Percentiles rank a stretch among this genome's conserved stretches.
phyloP scores from a whole-genome alignment of 2,888 invertebrate genomes.

The Drosophila histrio region DNA sequence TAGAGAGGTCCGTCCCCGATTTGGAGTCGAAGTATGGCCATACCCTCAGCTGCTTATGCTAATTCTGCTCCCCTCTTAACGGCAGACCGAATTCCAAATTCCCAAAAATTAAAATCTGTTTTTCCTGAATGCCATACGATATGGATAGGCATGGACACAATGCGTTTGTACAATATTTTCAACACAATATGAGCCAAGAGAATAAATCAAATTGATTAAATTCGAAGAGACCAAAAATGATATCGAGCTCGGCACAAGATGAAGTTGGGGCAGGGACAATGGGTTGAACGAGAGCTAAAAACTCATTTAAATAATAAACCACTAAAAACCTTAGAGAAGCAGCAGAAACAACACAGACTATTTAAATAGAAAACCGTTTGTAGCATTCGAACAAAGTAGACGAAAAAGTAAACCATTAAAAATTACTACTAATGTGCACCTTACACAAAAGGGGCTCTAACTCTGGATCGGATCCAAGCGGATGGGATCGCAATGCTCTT shows the following conservation, averaged over 20 bases:
- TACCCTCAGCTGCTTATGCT: conserved; percentile 70
- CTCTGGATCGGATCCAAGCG: conserved; percentile 21
- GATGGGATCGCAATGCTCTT: conserved; percentile 48
- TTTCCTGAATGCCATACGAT: conserved; percentile 65
- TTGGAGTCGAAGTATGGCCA: background rate
- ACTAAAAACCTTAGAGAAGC: conserved; percentile 53
- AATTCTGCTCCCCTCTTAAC: conserved; percentile 51
- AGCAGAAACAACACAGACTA: conserved; percentile 48
- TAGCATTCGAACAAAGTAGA: conserved; percentile 60
- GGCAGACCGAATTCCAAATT: conserved; percentile 27
- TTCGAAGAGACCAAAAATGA: conserved; percentile 66
- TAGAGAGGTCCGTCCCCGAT: conserved; percentile 25
- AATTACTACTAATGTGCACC: conserved; percentile 83
- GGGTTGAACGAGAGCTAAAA: conserved; percentile 20
- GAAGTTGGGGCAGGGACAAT: conserved; percentile 33
- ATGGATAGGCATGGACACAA: conserved; percentile 64
- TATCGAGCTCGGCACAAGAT: conserved; percentile 36
- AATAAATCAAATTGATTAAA: conserved; percentile 83
- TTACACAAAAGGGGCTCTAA: conserved; percentile 65
- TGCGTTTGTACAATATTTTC: conserved; percentile 69
- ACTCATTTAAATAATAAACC: conserved; percentile 75
- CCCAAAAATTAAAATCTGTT: conserved; percentile 51
- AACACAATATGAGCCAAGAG: conserved; percentile 70
- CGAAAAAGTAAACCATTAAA: conserved; percentile 82
- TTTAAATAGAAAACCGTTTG: conserved; percentile 65